Evolutionary conservation across 2,888 invertebrate genomes (phyloP).

Genomic region (Drosophila affinis): DNA sequence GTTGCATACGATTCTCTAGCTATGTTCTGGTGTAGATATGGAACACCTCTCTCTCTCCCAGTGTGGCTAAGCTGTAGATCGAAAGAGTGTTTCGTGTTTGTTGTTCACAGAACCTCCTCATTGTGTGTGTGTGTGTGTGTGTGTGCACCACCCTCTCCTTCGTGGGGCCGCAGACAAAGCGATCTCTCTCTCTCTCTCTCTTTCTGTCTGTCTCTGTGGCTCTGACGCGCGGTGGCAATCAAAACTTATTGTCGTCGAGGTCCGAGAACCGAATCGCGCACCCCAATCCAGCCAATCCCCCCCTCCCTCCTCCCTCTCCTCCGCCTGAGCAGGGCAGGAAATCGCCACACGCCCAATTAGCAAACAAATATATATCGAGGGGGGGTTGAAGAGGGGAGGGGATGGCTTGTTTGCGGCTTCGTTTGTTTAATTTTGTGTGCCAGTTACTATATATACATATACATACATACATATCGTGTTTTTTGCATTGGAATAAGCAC

Average conservation of each 20-base stretch:
- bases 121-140: conserved; percentile 10
- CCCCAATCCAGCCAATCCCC: conserved; percentile 14
- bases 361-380: conserved; percentile 47
- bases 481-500: conserved; percentile 21
- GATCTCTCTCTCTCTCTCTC: conserved; percentile 64
- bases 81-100: not conserved
- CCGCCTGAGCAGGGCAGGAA: conserved; percentile 55
- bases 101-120: conserved; percentile 26
- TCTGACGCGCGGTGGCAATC: conserved; percentile 58
- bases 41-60: not conserved
- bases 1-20: no score
- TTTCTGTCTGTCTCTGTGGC: not conserved
- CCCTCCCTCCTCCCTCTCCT: not conserved
- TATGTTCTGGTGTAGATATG: no score
- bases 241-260: conserved; percentile 73
- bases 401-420: conserved; percentile 66
- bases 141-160: not conserved
- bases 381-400: conserved; percentile 10
- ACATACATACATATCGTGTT: not conserved
- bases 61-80: not conserved
- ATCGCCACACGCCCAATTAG: conserved; percentile 79
- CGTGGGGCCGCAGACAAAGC: conserved; percentile 59
- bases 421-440: conserved; percentile 73
- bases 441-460: conserved; percentile 3
- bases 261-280: conserved; percentile 20